phyloP scores from a whole-genome alignment of 2,113 vertebrate genomes.

The Dunckerocampus dactyliophorus region DNA sequence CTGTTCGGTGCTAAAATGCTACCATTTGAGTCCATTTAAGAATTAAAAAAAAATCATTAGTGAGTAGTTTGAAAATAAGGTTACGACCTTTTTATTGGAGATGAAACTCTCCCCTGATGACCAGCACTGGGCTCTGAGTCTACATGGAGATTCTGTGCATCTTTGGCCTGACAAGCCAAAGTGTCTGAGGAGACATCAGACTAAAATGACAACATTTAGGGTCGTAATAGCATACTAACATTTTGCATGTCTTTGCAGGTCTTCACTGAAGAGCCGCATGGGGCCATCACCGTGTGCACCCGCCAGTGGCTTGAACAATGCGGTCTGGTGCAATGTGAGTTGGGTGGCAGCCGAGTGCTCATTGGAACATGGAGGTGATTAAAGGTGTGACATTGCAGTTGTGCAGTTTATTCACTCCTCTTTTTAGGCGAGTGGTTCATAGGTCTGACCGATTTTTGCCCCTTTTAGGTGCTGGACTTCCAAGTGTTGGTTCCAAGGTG shows the following conservation, averaged over 20 bases:
- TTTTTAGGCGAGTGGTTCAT: no score
- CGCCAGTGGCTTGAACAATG: not conserved
- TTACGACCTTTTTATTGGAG: no score
- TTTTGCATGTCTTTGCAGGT: not conserved
- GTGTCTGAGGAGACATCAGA: conserved; percentile 41
- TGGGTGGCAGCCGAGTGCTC: not conserved
- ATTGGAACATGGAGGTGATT: not conserved
- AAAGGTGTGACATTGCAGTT: no score
- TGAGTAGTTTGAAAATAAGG: no score
- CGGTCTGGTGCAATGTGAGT: not conserved
- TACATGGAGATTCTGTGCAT: conserved; percentile 36
- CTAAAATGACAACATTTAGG: not conserved
- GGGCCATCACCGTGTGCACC: not conserved
- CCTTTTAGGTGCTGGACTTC: not conserved
- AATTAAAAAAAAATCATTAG: no score
- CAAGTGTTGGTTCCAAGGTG: no score
- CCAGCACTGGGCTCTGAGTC: conserved; percentile 54
- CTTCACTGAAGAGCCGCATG: not conserved
- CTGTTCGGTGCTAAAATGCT: no score
- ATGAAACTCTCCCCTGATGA: conserved; percentile 38
- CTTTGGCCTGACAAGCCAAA: conserved; percentile 54
- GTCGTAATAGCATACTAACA: accelerated
- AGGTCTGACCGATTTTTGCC: not conserved
- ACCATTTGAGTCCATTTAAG: no score
- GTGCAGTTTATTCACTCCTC: no score